phyloP scores from a whole-genome alignment of 2,797 vertebrate species.

The Coluber constrictor region DNA sequence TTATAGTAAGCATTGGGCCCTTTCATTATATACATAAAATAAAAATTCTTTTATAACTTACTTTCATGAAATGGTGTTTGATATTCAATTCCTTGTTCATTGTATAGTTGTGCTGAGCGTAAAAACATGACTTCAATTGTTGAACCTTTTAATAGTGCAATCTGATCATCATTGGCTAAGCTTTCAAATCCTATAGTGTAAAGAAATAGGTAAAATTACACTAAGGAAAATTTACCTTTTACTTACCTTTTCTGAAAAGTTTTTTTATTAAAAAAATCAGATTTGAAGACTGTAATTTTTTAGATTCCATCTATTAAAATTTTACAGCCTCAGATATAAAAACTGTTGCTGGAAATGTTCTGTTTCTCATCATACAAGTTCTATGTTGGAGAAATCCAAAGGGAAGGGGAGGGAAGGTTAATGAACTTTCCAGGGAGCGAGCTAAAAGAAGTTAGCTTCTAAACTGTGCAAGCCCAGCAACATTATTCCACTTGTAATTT shows the following conservation, averaged over 20 bases:
- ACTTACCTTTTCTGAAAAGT: not conserved
- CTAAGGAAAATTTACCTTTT: not conserved
- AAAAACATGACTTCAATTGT: slow-evolving; percentile 91
- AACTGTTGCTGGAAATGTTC: not conserved
- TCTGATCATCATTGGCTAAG: slow-evolving; percentile 86
- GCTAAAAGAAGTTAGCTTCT: not conserved
- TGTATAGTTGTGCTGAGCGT: slow-evolving; percentile 85
- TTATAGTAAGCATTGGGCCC: not conserved
- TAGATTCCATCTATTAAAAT: not conserved
- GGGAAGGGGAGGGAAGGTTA: not conserved
- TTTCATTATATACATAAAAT: not conserved
- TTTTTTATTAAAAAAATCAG: not conserved
- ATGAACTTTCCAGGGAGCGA: not conserved
- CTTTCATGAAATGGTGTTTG: slow-evolving; percentile 71
- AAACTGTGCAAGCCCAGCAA: not conserved
- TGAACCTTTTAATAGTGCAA: slow-evolving; percentile 80
- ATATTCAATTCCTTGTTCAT: slow-evolving; percentile 71
- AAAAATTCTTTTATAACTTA: slow-evolving; percentile 58
- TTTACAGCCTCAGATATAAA: not conserved
- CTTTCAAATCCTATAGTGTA: slow-evolving; percentile 84
- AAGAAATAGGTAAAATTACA: not conserved
- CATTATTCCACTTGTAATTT: not conserved
- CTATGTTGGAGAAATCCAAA: not conserved
- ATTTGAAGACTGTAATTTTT: not conserved
- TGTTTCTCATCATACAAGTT: not conserved